A percentile compares a stretch with the other conserved stretches of the same genome.
Evolutionary conservation across 2,113 vertebrate genomes (phyloP).

Genomic region (Macrotis lagotis): DNA sequence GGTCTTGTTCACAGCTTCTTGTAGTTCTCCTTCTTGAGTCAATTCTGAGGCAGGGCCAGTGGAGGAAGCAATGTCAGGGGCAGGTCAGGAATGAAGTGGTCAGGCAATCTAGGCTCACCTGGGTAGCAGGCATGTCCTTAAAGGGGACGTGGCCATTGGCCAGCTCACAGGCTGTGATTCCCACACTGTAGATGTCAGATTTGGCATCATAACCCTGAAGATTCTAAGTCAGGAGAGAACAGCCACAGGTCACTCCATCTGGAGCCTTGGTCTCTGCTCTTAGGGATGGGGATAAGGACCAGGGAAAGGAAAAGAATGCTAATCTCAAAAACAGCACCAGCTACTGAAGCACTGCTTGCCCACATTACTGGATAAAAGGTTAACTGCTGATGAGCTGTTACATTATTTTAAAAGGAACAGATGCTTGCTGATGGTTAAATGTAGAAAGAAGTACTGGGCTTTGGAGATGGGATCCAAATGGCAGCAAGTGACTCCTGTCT

Average conservation of each 20-base stretch:
- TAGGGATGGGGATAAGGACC: background rate
- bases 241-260: slow-evolving; percentile 45
- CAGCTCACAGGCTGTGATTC: slow-evolving; percentile 97
- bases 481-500: background rate
- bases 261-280: slow-evolving; percentile 31
- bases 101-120: slow-evolving; percentile 82
- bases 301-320: background rate
- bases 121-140: slow-evolving; percentile 98
- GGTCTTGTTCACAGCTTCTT: background rate
- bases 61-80: background rate
- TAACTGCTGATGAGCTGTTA: background rate
- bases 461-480: background rate
- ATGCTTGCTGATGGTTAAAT: background rate
- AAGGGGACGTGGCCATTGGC: slow-evolving; percentile 99
- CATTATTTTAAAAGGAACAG: background rate
- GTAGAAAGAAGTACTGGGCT: background rate
- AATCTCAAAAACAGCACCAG: background rate
- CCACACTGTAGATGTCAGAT: slow-evolving; percentile 98
- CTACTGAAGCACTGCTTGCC: background rate
- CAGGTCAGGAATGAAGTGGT: background rate
- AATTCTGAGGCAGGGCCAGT: background rate
- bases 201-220: slow-evolving; percentile 97
- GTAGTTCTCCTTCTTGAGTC: background rate
- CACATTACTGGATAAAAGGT: background rate
- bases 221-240: slow-evolving; percentile 86